Evolutionary conservation across 2,113 vertebrate genomes (phyloP), one percentile per base, ranked within the genome.

Genomic region (Australoheros scitulus): DNA sequence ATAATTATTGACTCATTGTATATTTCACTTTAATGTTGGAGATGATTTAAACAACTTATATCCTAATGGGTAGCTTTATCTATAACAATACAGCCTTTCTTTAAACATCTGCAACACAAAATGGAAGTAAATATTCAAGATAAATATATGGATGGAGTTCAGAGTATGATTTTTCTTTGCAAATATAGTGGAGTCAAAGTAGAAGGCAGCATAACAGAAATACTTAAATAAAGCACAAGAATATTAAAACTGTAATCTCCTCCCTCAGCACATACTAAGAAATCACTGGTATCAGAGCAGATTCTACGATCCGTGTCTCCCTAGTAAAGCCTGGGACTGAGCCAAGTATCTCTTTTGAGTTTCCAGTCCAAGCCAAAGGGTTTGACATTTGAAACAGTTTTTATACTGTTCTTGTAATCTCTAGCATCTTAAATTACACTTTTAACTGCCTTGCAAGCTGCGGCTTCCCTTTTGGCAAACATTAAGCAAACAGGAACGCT

Each of bases 311-410:
- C 2, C 8, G 64, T 26, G 22, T 65, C 2, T 68, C 41, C 4
- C 34, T 59, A 61, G 50, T 56, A 57, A 77, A 17, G 36, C 80
- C 76, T 1, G 55, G 47, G 68, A 41, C 88, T 82, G 87, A 87
- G 77, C 79, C n/a, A 76, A 88, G 70, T 55, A 6, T 24, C 32
- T 38, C 50, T 47, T 6, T 52, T 43, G 52, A 78, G 11, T 52
- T 61, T 68, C 22, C 20, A 11, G 2, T 72, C 11, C 68, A 59
- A 61, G 24, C 11, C 52, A 72, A 72, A 10, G 47, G 43, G 9
- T 70, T 70, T 72, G 15, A 24, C 41, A 61, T 57, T 63, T 81
- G 3, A 13, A 47, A n/a, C 32, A 34, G 43, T 72, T 24, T 32
- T 2, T 68, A 2, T 47, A 17, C 14, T 57, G 56, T 63, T n/a